Evolutionary conservation across 2,797 vertebrate genomes (phyloP).

Genomic region (Cichlasoma orientale): DNA sequence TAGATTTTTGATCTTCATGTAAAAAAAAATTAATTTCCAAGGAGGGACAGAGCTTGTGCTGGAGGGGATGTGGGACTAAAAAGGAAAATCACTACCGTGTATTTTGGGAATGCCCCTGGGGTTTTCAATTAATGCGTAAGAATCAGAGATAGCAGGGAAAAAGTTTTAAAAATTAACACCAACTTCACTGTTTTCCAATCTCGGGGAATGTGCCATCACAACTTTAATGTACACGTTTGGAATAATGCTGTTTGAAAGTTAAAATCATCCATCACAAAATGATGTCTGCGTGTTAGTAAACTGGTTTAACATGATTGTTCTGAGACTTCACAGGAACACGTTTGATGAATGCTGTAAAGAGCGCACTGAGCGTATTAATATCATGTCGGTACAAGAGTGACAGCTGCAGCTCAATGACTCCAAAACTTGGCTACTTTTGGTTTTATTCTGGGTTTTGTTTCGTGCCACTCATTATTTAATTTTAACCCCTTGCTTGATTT

Average conservation of each 20-base stretch:
- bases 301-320: not conserved
- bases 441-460: not conserved
- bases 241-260: not conserved
- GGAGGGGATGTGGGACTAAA: not conserved
- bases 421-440: not conserved
- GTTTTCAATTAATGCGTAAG: not conserved
- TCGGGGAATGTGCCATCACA: not conserved
- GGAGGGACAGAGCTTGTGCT: not conserved
- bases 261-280: rapidly evolving
- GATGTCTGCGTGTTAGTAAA: not conserved
- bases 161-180: not conserved
- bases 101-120: not conserved
- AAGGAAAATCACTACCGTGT: not conserved
- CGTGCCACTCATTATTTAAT: not conserved
- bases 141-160: not conserved
- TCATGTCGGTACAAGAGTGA: not conserved
- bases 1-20: not conserved
- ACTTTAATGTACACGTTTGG: not conserved
- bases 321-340: not conserved
- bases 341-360: not conserved
- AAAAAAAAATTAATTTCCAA: not conserved
- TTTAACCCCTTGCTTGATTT: not conserved
- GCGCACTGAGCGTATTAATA: not conserved
- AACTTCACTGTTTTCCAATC: not conserved
- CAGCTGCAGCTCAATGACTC: not conserved